Conservation (phyloP, 2,888 invertebrate genomes). For the Toxonevra muliebris region DNA sequence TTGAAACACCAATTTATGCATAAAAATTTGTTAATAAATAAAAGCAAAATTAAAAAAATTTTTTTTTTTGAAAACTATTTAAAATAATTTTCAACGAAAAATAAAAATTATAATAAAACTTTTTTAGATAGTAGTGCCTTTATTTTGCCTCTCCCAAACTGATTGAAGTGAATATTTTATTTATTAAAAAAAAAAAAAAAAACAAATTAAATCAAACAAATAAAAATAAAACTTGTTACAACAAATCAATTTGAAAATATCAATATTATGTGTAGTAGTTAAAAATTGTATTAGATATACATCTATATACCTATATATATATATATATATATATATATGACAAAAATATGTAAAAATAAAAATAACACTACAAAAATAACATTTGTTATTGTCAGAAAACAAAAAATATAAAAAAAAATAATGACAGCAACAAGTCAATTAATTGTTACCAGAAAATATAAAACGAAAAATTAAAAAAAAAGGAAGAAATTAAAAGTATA, state of each 20-base stretch:
- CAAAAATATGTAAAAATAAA: neutral
- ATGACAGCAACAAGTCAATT: neutral
- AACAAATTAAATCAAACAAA: neutral
- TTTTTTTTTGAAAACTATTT: slow-evolving; percentile 7
- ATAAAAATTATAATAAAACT: slow-evolving; percentile 41
- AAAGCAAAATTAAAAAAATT: slow-evolving; percentile 23
- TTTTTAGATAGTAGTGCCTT: slow-evolving; percentile 53
- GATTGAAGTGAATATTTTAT: neutral
- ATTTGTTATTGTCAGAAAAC: neutral
- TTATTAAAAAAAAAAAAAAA: slow-evolving; percentile 2
- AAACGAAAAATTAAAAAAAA: too few relatives aligned
- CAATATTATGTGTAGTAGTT: too few relatives aligned
- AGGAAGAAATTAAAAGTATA: too few relatives aligned
- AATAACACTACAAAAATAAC: neutral
- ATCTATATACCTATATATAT: neutral
- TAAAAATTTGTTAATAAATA: slow-evolving; percentile 30
- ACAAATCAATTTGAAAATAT: neutral
- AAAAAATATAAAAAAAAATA: neutral
- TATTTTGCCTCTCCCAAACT: slow-evolving; percentile 18
- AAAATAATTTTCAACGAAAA: slow-evolving; percentile 31
- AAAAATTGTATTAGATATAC: neutral
- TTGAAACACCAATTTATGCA: slow-evolving; percentile 44
- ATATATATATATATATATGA: neutral
- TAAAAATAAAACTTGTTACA: neutral
- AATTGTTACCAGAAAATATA: neutral